phyloP scores from a whole-genome alignment of 2,888 invertebrate genomes.

The Bruchidius siliquastri region DNA sequence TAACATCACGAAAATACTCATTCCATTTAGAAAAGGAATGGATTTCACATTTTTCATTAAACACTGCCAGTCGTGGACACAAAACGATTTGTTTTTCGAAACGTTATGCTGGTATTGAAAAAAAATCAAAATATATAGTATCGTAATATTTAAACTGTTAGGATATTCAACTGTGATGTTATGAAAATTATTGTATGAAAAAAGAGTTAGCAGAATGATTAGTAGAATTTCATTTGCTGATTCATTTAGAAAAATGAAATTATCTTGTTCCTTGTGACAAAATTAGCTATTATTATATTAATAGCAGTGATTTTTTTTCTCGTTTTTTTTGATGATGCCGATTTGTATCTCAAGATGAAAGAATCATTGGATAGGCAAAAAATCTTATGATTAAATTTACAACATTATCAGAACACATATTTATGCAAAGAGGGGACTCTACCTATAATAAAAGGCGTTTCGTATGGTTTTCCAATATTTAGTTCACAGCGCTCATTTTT shows the following conservation, averaged over 20 bases:
- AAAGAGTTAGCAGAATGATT: background rate
- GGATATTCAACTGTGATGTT: background rate
- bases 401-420: no score
- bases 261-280: background rate
- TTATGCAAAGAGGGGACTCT: no score
- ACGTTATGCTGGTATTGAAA: background rate
- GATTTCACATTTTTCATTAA: background rate
- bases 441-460: no score
- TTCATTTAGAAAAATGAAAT: background rate
- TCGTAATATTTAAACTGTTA: background rate
- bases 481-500: no score
- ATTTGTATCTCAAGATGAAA: no score
- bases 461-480: no score
- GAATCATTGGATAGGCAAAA: no score
- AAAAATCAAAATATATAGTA: background rate
- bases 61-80: background rate
- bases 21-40: background rate
- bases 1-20: background rate
- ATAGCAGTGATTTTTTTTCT: background rate
- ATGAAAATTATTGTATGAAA: background rate
- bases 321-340: no score
- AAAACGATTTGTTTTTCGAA: background rate
- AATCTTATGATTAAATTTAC: no score
- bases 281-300: background rate
- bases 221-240: background rate